Evolutionary conservation across 2,113 vertebrate species (phyloP).

Genomic region (Poecile atricapillus): DNA sequence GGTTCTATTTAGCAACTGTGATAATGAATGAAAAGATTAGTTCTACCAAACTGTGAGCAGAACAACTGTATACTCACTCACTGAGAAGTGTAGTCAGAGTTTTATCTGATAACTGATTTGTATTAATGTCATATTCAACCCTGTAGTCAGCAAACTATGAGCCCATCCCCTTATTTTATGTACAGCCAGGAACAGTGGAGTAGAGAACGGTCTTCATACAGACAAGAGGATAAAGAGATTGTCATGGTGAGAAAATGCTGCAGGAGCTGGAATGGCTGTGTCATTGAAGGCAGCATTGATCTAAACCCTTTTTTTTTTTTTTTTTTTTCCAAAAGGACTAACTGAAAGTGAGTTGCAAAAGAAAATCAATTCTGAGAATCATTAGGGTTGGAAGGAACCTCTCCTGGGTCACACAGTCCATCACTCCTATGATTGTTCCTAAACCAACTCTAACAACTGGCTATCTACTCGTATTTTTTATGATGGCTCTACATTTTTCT

Average conservation of each 20-base stretch:
- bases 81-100: neutral
- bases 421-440: conserved; percentile 60
- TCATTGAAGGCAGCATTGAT: conserved; percentile 63
- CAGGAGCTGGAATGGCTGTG: conserved; percentile 31
- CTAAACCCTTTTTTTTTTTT: conserved; percentile 20
- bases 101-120: neutral
- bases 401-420: conserved; percentile 47
- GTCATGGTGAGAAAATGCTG: conserved; percentile 13
- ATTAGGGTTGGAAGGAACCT: conserved; percentile 62
- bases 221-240: conserved; percentile 29
- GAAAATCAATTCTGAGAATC: conserved; percentile 58
- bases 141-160: neutral
- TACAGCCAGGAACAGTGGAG: neutral
- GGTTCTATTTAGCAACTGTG: neutral
- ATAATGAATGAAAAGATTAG: neutral
- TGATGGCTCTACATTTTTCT: conserved; percentile 25
- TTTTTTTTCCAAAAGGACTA: conserved; percentile 53
- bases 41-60: neutral
- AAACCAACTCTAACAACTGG: conserved; percentile 54
- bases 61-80: neutral
- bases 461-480: conserved; percentile 33
- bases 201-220: neutral
- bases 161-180: neutral
- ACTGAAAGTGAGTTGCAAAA: conserved; percentile 65
- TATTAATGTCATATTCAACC: neutral